Evolutionary conservation across 2,113 vertebrate species (phyloP), one percentile per base, ranked within the genome.

Genomic region (Siniperca chuatsi): DNA sequence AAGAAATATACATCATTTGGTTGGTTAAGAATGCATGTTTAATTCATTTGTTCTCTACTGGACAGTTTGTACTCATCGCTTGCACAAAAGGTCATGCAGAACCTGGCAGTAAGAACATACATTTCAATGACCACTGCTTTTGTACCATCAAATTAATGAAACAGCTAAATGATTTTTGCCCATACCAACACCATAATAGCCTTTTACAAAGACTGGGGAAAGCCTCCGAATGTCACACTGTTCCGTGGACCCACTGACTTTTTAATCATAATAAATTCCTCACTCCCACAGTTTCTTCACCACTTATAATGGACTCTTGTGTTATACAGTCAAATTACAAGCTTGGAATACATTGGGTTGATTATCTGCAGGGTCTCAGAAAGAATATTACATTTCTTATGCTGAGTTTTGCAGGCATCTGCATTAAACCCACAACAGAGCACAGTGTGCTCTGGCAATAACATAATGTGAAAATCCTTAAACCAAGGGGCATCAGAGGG

Each of bases 331-430:
- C 44, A 87, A 82, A 89, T 75, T 77, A 76, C 78, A 79, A 79
- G 77, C 79, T 77, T 54, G 44, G 48, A 80, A 81, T 79, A 79
- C 80, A 83, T 75, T 75, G 75, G 66, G 8, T 72, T 88, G 79
- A 92, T 88, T 89, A 87, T 83, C 62, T 85, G 77, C 60, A 82
- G 46, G 77, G 62, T 68, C 67, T 84, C 72, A 74, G 29, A 69
- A 67, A 86, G 61, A 55, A 87, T 88, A 90, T 88, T 87, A 80
- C 66, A 86, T 85, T 81, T 71, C 46, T 79, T 65, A 67, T 75
- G 54, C 66, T 77, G 65, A 55, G 42, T 84, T 42, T 52, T 81
- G 66, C 70, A 84, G 78, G 87, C 75, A 57, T 78, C 77, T 0
- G 4, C 78, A 82, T 87, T 85, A 83, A 80, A 69, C 16, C 37